Conservation (phyloP, 2,113 vertebrate genomes). For the Hemiprocne comata region DNA sequence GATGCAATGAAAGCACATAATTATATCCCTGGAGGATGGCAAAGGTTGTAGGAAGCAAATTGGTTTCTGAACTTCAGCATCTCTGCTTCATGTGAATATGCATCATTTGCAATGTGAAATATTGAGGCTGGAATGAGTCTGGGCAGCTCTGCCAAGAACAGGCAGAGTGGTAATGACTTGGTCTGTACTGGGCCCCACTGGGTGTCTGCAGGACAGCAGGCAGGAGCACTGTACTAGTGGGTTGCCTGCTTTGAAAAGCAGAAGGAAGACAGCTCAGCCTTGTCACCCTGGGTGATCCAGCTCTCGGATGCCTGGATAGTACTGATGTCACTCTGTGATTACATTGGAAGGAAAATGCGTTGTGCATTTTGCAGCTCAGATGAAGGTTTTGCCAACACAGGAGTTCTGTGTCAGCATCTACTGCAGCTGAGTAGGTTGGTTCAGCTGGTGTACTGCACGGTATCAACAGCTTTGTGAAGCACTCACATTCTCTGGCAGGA, state of each 20-base stretch:
- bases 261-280: background rate
- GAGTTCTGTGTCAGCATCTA: background rate
- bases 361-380: background rate
- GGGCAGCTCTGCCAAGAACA: background rate
- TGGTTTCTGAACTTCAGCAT: background rate
- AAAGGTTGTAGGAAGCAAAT: background rate
- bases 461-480: slow-evolving; percentile 9
- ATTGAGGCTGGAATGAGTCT: background rate
- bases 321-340: background rate
- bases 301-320: background rate
- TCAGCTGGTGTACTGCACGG: background rate
- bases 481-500: slow-evolving; percentile 29
- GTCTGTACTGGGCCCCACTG: accelerated
- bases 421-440: background rate
- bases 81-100: background rate
- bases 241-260: background rate
- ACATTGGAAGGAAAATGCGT: background rate
- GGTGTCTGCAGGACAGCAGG: background rate
- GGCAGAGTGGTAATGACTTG: background rate
- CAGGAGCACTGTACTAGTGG: accelerated
- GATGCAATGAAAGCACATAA: background rate
- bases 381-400: background rate
- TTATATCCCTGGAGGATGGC: background rate
- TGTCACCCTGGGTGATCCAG: no score
- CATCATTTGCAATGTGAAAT: background rate